Evolutionary conservation across 1,140 invertebrate species (phyloP).

Genomic region (Triops longicaudatus): DNA sequence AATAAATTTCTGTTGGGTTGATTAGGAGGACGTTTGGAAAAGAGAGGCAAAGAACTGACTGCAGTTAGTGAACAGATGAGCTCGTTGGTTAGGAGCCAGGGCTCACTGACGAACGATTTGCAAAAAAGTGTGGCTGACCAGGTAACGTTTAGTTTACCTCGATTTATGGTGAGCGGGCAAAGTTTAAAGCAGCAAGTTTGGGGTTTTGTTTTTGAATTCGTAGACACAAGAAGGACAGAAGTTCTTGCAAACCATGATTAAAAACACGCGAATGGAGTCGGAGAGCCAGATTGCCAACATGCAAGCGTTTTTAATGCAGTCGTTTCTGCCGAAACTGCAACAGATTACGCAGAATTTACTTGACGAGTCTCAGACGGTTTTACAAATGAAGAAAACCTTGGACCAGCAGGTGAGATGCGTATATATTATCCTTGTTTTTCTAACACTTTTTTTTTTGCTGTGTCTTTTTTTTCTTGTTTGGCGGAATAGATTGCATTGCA

Average conservation of each 20-base stretch:
- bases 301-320: slow-evolving; percentile 23
- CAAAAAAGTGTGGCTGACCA: slow-evolving; percentile 25
- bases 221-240: slow-evolving; percentile 23
- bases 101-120: slow-evolving; percentile 14
- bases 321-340: slow-evolving; percentile 25
- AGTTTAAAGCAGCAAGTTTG: not conserved
- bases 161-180: not conserved
- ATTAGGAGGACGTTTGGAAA: slow-evolving; percentile 27
- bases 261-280: slow-evolving; percentile 16
- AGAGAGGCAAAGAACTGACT: slow-evolving; percentile 25
- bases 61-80: slow-evolving; percentile 26
- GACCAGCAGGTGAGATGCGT: slow-evolving; percentile 5
- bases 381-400: slow-evolving; percentile 24
- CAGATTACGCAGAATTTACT: slow-evolving; percentile 18
- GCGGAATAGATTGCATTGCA: slow-evolving; percentile 16
- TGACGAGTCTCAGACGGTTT: slow-evolving; percentile 22
- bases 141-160: not conserved
- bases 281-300: slow-evolving; percentile 22
- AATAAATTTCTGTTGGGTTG: slow-evolving; percentile 7
- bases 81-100: slow-evolving; percentile 24
- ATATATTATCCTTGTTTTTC: not conserved
- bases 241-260: slow-evolving; percentile 24
- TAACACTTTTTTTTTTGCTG: not conserved
- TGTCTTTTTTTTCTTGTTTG: not conserved
- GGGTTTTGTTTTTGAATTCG: not conserved